Conservation (phyloP, 2,113 vertebrate species). For the Rhegmatorhina hoffmannsi region DNA sequence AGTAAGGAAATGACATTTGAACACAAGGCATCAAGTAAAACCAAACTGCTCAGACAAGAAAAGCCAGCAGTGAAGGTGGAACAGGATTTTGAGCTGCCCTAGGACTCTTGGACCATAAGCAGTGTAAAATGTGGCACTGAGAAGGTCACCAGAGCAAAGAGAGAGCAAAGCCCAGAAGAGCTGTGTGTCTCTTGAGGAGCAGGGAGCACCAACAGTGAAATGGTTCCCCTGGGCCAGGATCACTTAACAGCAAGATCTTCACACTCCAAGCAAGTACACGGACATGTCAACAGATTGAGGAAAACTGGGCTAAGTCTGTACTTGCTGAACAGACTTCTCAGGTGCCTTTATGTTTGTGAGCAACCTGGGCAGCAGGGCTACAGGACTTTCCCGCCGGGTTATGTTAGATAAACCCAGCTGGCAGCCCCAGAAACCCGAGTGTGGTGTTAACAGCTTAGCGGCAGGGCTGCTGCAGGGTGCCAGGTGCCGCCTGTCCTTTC, state of each 20-base stretch:
- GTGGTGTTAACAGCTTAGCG: not conserved
- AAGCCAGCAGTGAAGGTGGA: not conserved
- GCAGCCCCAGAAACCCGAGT: not conserved
- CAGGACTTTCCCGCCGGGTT: not conserved
- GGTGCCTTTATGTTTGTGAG: not conserved
- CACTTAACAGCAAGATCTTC: not conserved
- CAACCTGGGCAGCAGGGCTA: not conserved
- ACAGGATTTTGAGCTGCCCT: not conserved
- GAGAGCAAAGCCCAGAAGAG: not conserved
- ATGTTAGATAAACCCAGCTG: not conserved
- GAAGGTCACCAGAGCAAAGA: not conserved
- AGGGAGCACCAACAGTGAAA: not conserved
- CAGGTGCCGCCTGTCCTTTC: not conserved
- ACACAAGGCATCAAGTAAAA: not conserved
- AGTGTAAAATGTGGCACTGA: not conserved
- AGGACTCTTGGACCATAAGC: not conserved
- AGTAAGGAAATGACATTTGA: not conserved
- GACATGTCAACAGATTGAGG: not conserved
- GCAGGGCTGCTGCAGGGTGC: not conserved
- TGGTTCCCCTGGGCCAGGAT: rapidly evolving
- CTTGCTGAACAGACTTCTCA: not conserved
- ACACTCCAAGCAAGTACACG: not conserved
- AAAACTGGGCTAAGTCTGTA: not conserved
- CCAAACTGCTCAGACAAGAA: not conserved
- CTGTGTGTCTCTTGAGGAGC: not conserved